Evolutionary conservation across 2,888 invertebrate species (phyloP).

Genomic region (Zhuqinia jingwanae): DNA sequence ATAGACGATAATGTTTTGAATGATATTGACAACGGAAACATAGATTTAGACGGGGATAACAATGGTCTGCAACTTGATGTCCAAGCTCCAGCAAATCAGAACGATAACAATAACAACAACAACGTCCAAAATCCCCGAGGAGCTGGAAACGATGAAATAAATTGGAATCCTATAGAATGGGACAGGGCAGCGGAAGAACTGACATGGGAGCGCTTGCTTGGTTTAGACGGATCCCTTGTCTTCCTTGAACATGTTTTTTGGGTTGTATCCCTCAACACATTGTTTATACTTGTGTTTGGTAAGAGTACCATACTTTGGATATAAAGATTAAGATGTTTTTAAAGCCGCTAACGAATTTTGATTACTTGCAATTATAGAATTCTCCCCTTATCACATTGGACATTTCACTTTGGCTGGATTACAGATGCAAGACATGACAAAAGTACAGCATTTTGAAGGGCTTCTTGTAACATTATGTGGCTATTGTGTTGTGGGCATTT

Average conservation of each 20-base stretch:
- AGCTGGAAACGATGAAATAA: conserved; percentile 86
- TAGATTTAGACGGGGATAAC: conserved; percentile 67
- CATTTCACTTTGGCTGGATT: conserved; percentile 89
- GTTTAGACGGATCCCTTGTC: conserved; percentile 97
- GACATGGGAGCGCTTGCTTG: conserved; percentile 98
- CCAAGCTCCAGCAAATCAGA: conserved; percentile 71
- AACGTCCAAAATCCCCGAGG: conserved; percentile 71
- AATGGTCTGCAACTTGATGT: conserved; percentile 68
- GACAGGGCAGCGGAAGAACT: conserved; percentile 98
- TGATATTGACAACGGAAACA: conserved; percentile 71
- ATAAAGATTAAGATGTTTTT: too few species aligned
- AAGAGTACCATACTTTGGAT: too few species aligned
- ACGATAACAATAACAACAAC: conserved; percentile 74
- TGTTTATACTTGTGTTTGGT: conserved; percentile 97
- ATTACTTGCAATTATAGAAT: conserved; percentile 84
- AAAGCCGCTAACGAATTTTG: neutral
- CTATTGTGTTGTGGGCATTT: conserved; percentile 93
- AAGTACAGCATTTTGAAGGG: conserved; percentile 94
- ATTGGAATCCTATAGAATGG: conserved; percentile 99
- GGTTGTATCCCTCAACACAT: conserved; percentile 98
- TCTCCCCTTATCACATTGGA: conserved; percentile 97
- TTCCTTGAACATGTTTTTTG: conserved; percentile 99
- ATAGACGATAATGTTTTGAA: conserved; percentile 77
- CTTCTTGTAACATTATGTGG: conserved; percentile 95
- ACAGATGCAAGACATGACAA: conserved; percentile 86